Base-by-base conservation (phyloP, 2,888 invertebrate species). In the Synanthedon myopaeformis region DNA sequence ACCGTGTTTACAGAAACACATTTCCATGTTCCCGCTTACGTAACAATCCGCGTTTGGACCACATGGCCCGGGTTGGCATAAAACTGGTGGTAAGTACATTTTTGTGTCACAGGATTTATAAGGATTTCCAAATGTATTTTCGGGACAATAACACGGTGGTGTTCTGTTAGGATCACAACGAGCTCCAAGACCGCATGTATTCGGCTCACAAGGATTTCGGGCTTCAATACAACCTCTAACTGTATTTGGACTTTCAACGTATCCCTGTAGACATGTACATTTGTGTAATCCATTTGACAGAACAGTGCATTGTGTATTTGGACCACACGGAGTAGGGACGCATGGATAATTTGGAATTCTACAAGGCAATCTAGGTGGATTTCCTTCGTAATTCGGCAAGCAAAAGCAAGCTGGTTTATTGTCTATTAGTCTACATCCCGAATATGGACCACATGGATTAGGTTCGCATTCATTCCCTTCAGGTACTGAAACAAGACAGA, bases 121-220 rank as follows among this genome's bases (percentile, higher is more conserved):
- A 12, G 96, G 95, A 87, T 96, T 96, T 62, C 95, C 96, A 57
- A 93, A 85, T 11, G 92, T 92, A 58, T 92, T 91, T 60, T 91
- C 92, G n/a, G 96, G 94, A 72, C 97, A 97, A 75, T 92, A 94
- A 77, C 97, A 97, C 12, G 94, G 91, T 17, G 95, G 95, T 59
- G 89, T 89, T 65, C 92, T 90, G 56, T 92, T 91, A 23, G 94
- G 92, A 78, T 96, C 94, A 69, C 96, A 96, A 45, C 92, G 86
- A 49, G 95, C 95, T 51, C 93, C 92, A 23, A 82, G 75, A 19
- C 95, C 96, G 65, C 96, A 96, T 5, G 92, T 93, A 68, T 93
- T 95, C 1, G 94, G 94, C 66, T 94, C 92, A 66, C 96, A 96
- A 6, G 93, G 93, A 74, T 95, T 94, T 55, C 90, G 88, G 57